Evolutionary conservation across 2,797 vertebrate species (phyloP), one percentile per base, ranked within the genome.

Genomic region (Microctenopoma stevenorrisi): DNA sequence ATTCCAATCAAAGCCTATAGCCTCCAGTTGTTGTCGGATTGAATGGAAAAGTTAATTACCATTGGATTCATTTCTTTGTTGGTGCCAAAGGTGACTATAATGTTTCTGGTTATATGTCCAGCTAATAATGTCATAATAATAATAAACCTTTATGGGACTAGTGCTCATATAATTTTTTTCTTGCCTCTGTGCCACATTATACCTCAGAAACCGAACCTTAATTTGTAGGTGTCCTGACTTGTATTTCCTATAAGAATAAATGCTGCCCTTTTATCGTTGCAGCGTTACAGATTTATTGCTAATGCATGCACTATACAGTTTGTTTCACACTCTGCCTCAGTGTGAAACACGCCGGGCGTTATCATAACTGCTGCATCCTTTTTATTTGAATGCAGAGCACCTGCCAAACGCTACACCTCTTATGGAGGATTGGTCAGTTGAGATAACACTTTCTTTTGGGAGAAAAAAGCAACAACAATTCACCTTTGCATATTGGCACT

Each of bases 331-430:
- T 55, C 60, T 56, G 79, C 65, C 78, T 76, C 61, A 52, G 81
- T 68, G 68, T 64, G 68, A 70, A 76, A 79, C 81, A 84, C 80
- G 73, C 77, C 78, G 81, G 47, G 26, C 85, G 88, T 86, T 87
- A 88, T 91, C 61, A 8, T 54, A 83, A 72, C 53, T 47, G 68
- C 76, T 72, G 71, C 78, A 86, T 86, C 72, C 59, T 70, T 76
- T 89, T 85, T 83, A 89, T 91, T 86, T 86, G 68, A 86, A 90
- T 86, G 68, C 81, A 80, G 69, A 84, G 72, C 70, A 66, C 73
- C 73, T 85, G 82, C 42, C 79, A 81, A 66, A 71, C 80, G 82
- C 76, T 87, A 79, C 79, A 84, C 82, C 73, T 83, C 79, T 83
- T 83, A 77, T 83, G 74, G 81, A 85, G 80, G 61, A 74, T 79